A percentile compares a stretch with the other conserved stretches of the same genome.
These are phyloP conservation scores for Bruchidius siliquastri DNA, from an alignment of 2,888 invertebrate genomes.

Conservation along the genomic window DNA sequence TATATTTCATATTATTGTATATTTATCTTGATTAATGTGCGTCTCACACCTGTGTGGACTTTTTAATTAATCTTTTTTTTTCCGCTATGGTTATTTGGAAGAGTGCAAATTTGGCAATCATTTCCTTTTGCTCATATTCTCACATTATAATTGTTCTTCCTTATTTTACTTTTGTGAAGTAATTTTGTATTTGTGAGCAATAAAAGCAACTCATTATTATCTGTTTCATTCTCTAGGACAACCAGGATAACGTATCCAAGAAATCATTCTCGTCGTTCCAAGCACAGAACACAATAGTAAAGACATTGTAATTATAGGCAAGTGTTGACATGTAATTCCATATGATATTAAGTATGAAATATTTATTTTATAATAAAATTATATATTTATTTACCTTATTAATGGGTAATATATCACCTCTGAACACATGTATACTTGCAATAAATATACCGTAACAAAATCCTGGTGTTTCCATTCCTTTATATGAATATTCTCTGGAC, in stretches of 20 bases:
- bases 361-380: conserved; percentile 25
- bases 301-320: conserved; percentile 39
- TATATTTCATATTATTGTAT: no score
- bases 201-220: background rate
- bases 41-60: no score
- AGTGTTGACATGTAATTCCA: conserved; percentile 20
- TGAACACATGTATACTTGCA: conserved; percentile 17
- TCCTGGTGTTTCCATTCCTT: conserved; percentile 13
- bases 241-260: conserved; percentile 34
- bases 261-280: conserved; percentile 40
- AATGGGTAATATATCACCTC: background rate
- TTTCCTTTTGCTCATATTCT: no score
- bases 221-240: conserved; percentile 29
- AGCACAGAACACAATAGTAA: conserved; percentile 42
- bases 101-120: no score
- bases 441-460: conserved; percentile 19
- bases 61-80: no score
- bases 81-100: no score
- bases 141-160: no score
- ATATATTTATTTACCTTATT: conserved; percentile 19
- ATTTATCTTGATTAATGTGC: no score
- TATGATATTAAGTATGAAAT: conserved; percentile 19
- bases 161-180: no score
- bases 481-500: no score
- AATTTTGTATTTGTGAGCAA: no score